Percentiles rank a stretch among this genome's conserved stretches.
phyloP scores from a whole-genome alignment of 2,888 invertebrate species.

The Idaea aversata region DNA sequence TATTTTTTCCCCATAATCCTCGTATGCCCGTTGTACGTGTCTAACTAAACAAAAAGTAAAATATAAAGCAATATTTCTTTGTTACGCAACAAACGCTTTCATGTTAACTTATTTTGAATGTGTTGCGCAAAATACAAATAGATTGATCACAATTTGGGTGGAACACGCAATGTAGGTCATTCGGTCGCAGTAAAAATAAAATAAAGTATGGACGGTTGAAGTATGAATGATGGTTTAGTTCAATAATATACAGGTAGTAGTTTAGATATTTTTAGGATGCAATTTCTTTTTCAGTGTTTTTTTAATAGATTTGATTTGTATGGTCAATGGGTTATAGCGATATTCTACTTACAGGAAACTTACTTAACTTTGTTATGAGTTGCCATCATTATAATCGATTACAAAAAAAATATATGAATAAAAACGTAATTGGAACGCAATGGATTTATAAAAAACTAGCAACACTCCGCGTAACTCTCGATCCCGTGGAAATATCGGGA shows the following conservation, averaged over 20 bases:
- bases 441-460: too few species aligned
- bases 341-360: too few species aligned
- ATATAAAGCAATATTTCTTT: constrained; percentile 4
- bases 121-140: constrained; percentile 1
- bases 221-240: not conserved
- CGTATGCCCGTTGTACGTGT: not conserved
- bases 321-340: too few species aligned
- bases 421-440: too few species aligned
- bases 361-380: too few species aligned
- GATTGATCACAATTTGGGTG: not conserved
- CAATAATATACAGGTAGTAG: not conserved
- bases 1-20: not conserved
- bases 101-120: constrained; percentile 1
- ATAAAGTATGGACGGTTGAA: not conserved
- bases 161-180: constrained; percentile 1
- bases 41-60: not conserved
- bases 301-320: too few species aligned
- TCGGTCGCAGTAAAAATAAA: not conserved
- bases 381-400: too few species aligned
- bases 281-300: too few species aligned
- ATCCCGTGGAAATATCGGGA: too few species aligned
- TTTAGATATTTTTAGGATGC: not conserved
- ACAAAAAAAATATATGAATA: too few species aligned
- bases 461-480: too few species aligned
- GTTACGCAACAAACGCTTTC: not conserved